Percentiles rank a stretch among this genome's conserved stretches.
Evolutionary conservation across 2,113 vertebrate genomes (phyloP).

Genomic region (Hyla sarda): DNA sequence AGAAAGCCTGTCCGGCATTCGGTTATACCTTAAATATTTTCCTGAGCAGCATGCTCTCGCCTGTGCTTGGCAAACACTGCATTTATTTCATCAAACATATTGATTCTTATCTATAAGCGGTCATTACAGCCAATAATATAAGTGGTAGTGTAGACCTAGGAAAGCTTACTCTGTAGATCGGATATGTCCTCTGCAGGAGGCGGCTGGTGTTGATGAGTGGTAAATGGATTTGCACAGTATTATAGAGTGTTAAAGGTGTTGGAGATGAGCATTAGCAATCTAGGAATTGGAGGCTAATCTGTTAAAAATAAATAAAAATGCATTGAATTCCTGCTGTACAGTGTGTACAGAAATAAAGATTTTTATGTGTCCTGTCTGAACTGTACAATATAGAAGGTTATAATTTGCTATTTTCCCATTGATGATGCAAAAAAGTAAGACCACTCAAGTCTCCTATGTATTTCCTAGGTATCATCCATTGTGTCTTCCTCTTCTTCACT

Average conservation of each 20-base stretch:
- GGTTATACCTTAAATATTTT: not conserved
- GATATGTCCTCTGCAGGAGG: slow-evolving; percentile 32
- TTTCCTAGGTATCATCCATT: too few species aligned
- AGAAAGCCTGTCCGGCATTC: not conserved
- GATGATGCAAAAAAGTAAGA: too few species aligned
- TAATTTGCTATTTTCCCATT: too few species aligned
- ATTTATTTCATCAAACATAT: slow-evolving; percentile 37
- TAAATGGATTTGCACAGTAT: slow-evolving; percentile 21
- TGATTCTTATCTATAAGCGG: slow-evolving; percentile 16
- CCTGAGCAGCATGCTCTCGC: not conserved
- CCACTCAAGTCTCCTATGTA: too few species aligned
- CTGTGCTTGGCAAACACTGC: slow-evolving; percentile 28
- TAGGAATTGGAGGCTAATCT: slow-evolving; percentile 29
- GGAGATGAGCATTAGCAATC: slow-evolving; percentile 16
- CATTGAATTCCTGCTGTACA: not conserved
- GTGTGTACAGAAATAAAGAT: not conserved
- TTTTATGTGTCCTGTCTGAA: not conserved
- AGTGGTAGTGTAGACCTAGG: slow-evolving; percentile 21
- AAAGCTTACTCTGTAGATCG: not conserved
- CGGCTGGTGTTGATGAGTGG: slow-evolving; percentile 44
- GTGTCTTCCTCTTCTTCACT: too few species aligned
- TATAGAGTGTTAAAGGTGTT: slow-evolving; percentile 34
- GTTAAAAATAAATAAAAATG: not conserved
- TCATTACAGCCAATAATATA: slow-evolving; percentile 37
- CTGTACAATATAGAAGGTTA: not conserved